Percentiles rank a stretch among this genome's conserved stretches.
These are phyloP conservation scores for Nowickia ferox DNA, from an alignment of 2,888 invertebrate genomes.

Conservation along the genomic window DNA sequence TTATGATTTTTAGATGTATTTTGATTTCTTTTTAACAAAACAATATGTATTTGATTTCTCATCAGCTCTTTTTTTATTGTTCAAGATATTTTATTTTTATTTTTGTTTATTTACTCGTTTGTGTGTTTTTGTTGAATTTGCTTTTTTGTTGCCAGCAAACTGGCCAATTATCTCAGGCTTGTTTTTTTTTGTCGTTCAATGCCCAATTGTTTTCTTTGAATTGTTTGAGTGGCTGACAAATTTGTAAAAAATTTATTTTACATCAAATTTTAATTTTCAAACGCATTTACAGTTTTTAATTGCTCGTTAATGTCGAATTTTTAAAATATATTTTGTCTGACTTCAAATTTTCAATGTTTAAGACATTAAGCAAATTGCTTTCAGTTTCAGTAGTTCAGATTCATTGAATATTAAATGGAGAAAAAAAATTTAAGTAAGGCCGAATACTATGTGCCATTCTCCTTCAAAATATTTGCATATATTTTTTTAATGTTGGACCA, in stretches of 20 bases:
- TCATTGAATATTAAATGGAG: no score
- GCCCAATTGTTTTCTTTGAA: background rate
- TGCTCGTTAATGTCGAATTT: constrained; percentile 19
- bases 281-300: constrained; percentile 20
- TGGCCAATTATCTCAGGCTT: background rate
- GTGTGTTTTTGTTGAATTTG: constrained; percentile 41
- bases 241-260: constrained; percentile 44
- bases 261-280: constrained; percentile 10
- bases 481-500: no score
- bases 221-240: constrained; percentile 21
- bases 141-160: constrained; percentile 31
- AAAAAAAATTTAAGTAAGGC: no score
- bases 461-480: no score
- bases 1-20: constrained; percentile 45
- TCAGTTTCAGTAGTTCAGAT: no score
- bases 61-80: background rate
- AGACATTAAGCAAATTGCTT: no score
- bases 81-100: constrained; percentile 7
- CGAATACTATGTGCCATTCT: no score
- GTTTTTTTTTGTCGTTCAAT: background rate
- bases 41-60: background rate
- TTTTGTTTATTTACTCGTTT: constrained; percentile 45
- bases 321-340: background rate
- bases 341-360: no score
- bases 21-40: background rate